Evolutionary conservation across 2,797 vertebrate species (phyloP), one percentile per base, ranked within the genome.

Genomic region (Mus spretus): DNA sequence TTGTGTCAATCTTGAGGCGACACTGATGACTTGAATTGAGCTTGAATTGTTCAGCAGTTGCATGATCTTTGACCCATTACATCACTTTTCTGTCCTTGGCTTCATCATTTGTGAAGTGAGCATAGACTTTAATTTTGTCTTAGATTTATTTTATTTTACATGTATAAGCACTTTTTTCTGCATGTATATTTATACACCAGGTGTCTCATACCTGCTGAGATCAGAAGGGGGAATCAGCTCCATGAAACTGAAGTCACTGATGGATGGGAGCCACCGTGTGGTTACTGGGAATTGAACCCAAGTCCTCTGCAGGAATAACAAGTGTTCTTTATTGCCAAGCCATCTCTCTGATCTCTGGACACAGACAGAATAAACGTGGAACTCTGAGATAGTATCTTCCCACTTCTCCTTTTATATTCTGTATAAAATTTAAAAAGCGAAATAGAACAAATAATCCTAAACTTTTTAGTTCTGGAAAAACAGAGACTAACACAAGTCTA

Each of bases 281-380:
- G 9, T 24, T 84, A 17, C 28, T 34, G 40, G 61, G 28, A 84
- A 65, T 24, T 5, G 3, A 34, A 84, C 40, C 40, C 10, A 50
- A 63, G 59, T 84, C 5, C 40, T 65, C 40, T 47, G 28, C 28
- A 84, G 34, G 15, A 65, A 3, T 65, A 22, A 65, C 40, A 65
- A 12, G 59, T 84, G 37, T 20, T 65, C 82, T 47, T 47, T 63
- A 47, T 20, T 31, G 59, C 4, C 28, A 24, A 65, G 10, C 40
- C 82, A 22, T 47, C 10, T 34, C 40, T 65, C 61, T 22, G 44
- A 65, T 47, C 40, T 24, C 82, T 65, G 28, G 40, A 82, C 59
- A 47, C 34, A 84, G 26, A 84, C 26, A 65, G 44, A 84, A 72
- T 97, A 77, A 93, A 79, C n/a, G 80, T 91, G 80, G 92, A 94